Conservation (phyloP, 2,797 vertebrate genomes). For the Amblyopsis hoosieri region DNA sequence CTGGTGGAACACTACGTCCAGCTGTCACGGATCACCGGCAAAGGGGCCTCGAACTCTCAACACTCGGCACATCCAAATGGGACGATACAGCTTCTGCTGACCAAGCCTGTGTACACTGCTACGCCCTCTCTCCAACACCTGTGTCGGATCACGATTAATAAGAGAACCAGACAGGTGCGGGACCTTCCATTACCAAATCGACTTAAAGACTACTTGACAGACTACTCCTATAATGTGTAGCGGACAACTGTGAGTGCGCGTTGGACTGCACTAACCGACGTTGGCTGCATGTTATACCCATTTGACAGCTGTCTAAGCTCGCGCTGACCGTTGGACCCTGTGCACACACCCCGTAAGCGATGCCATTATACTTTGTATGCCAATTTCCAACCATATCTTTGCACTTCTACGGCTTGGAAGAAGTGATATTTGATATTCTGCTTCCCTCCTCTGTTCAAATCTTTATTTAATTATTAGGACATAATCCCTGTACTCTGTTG, state of each 20-base stretch:
- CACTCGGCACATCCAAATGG: constrained; percentile 81
- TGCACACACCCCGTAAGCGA: no score
- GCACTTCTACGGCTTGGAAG: no score
- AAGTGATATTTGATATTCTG: no score
- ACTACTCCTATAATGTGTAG: constrained; percentile 92
- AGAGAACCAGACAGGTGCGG: constrained; percentile 80
- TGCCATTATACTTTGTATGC: no score
- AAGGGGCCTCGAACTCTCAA: constrained; percentile 41
- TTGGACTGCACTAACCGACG: not conserved
- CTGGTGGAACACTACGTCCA: constrained; percentile 94
- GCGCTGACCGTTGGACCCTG: not conserved
- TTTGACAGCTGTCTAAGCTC: constrained; percentile 18
- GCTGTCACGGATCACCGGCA: constrained; percentile 81
- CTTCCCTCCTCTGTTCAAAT: no score
- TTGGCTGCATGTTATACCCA: not conserved
- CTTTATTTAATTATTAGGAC: no score
- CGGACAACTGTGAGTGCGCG: not conserved
- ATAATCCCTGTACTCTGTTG: no score
- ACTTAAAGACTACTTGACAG: constrained; percentile 91
- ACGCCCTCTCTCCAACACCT: constrained; percentile 88
- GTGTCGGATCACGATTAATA: constrained; percentile 91
- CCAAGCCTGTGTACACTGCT: constrained; percentile 85
- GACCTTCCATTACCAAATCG: constrained; percentile 90
- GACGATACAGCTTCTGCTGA: constrained; percentile 92
- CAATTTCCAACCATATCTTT: no score